These are phyloP conservation scores for Microtus richardsoni DNA, from an alignment of 2,113 vertebrate species.

Conservation along the genomic window DNA sequence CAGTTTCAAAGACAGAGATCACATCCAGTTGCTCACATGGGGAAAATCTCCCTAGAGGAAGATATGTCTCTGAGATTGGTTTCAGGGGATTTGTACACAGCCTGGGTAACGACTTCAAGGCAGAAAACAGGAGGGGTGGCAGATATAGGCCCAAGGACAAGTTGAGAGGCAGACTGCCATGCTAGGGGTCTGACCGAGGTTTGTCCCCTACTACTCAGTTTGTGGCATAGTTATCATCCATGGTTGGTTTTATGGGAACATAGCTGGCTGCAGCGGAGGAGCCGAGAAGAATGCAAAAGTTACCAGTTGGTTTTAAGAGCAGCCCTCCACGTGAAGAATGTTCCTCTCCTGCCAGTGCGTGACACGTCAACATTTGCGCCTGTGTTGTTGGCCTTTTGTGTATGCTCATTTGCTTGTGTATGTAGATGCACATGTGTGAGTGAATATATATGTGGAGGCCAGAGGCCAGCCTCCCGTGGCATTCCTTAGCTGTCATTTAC, in stretches of 20 bases:
- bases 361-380: not conserved
- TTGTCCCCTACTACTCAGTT: not conserved
- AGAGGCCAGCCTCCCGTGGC: no score
- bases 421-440: not conserved
- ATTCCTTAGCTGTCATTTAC: not conserved
- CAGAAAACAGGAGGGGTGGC: not conserved
- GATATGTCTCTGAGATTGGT: not conserved
- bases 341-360: not conserved
- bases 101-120: not conserved
- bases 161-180: not conserved
- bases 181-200: not conserved
- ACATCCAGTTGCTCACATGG: not conserved
- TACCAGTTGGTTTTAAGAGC: not conserved
- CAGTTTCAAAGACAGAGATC: conserved; percentile 9
- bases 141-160: not conserved
- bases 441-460: no score
- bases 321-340: not conserved
- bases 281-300: not conserved
- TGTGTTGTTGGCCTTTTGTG: not conserved
- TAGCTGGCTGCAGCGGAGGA: not conserved
- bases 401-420: not conserved
- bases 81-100: not conserved
- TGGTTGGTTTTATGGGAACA: not conserved
- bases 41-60: conserved; percentile 13
- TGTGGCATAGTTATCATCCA: not conserved